These are phyloP conservation scores for Bombus confusus DNA, from an alignment of 1,140 invertebrate species.

Conservation along the genomic window DNA sequence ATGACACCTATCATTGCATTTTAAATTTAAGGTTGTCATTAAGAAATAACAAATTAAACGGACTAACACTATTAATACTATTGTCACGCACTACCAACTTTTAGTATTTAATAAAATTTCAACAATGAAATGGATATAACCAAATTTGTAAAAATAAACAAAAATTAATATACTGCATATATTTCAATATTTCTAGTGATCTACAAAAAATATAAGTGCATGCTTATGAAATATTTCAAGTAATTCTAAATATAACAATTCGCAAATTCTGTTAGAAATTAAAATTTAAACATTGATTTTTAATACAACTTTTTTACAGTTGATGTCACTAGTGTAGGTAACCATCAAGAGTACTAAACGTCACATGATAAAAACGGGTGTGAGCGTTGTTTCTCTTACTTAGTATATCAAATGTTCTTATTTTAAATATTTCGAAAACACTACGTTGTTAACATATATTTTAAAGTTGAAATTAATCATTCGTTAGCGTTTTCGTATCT, in stretches of 20 bases:
- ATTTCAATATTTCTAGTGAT: background rate
- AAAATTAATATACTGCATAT: background rate
- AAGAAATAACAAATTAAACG: background rate
- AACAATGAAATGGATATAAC: background rate
- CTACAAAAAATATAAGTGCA: background rate
- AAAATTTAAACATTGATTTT: constrained; percentile 28
- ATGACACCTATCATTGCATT: background rate
- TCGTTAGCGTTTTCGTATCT: background rate
- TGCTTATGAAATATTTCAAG: background rate
- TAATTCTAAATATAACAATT: background rate
- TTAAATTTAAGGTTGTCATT: background rate
- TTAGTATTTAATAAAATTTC: background rate
- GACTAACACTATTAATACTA: background rate
- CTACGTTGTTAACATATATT: background rate
- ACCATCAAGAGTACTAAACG: constrained; percentile 44
- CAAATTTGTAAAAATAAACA: background rate
- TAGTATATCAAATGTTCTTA: constrained; percentile 18
- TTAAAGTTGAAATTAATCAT: background rate
- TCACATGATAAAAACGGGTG: constrained; percentile 76
- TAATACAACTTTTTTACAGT: constrained; percentile 23
- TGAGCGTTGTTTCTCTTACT: constrained; percentile 44
- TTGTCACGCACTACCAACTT: background rate
- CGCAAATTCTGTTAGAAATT: background rate
- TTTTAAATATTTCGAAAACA: background rate
- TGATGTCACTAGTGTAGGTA: constrained; percentile 41